Evolutionary conservation across 2,113 vertebrate genomes (phyloP).

Genomic region (Percopsis transmontana): DNA sequence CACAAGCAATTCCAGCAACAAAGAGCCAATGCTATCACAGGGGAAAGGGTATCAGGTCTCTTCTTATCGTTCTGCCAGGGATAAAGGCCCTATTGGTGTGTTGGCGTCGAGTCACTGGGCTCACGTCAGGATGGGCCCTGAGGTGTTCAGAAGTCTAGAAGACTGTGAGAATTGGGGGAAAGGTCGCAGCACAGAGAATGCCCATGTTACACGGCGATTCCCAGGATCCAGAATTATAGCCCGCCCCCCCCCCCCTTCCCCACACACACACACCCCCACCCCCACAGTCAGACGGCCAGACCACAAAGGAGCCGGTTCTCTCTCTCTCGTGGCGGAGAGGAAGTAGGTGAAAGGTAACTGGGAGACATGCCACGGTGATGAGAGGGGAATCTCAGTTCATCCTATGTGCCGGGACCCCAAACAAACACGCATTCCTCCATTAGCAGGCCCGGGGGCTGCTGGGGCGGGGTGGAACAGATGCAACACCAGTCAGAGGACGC

Average conservation of each 20-base stretch:
- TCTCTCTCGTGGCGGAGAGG: conserved; percentile 52
- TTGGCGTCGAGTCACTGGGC: conserved; percentile 19
- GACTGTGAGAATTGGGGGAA: conserved; percentile 82
- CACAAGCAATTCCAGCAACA: background rate
- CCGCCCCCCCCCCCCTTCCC: conserved; percentile 3
- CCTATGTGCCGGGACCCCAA: conserved; percentile 42
- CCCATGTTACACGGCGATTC: conserved; percentile 37
- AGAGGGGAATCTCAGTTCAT: conserved; percentile 30
- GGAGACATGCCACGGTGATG: conserved; percentile 45
- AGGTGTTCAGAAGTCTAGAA: conserved; percentile 4
- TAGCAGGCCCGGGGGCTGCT: conserved; percentile 12
- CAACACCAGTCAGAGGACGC: background rate
- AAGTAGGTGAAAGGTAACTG: conserved; percentile 75
- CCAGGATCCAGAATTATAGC: conserved; percentile 16
- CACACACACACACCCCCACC: too few relatives aligned
- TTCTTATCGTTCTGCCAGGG: background rate
- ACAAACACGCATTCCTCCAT: conserved; percentile 37
- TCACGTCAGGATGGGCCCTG: conserved; percentile 14
- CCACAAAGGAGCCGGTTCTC: conserved; percentile 53
- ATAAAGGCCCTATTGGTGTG: background rate
- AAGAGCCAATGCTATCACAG: background rate
- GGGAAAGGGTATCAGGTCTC: background rate
- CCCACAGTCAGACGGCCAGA: conserved; percentile 17
- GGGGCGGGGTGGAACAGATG: too few relatives aligned
- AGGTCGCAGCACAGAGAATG: conserved; percentile 72